Evolutionary conservation across 2,797 vertebrate genomes (phyloP), one percentile per base, ranked within the genome.

Genomic region (Avahi laniger): DNA sequence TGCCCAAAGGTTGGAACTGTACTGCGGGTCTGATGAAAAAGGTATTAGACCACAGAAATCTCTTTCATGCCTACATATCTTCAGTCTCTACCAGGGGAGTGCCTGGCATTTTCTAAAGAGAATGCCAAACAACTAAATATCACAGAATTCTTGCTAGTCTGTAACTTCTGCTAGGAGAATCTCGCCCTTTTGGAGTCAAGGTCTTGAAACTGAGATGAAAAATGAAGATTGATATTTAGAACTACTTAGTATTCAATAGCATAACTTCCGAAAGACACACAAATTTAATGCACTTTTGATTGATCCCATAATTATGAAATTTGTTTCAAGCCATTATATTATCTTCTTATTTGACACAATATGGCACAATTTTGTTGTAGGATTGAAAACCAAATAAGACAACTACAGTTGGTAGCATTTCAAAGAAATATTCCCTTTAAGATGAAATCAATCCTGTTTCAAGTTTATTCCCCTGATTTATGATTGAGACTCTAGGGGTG

Each of bases 401-500:
- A 99, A 99, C 98, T 97, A 98, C 99, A 99, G 99, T 98, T 99
- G 99, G 98, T 99, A 99, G 97, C 89, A 97, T 99, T 99, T 99
- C 99, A 99, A 99, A 99, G 99, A 98, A 98, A 98, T 97, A 87
- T 98, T 98, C 99, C 99, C 99, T 99, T 99, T 98, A 99, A 99
- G 99, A 99, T 99, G 99, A 99, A 99, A 99, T 99, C 99, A 99
- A 99, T 99, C 99, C 99, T 98, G 99, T 99, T 99, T 99, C 98
- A 99, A 99, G 99, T 99, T 99, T 98, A 98, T 99, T 99, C 99
- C 99, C 98, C 93, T 95, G 99, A 98, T 99, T 98, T 98, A 98
- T 98, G 98, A 99, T 98, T 94, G 99, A 99, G 99, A 99, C 99
- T 99, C 99, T 98, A 98, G 99, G 99, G 99, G 99, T 99, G 98